Conservation (phyloP, 2,888 invertebrate genomes). For the Drosophila ezoana region DNA sequence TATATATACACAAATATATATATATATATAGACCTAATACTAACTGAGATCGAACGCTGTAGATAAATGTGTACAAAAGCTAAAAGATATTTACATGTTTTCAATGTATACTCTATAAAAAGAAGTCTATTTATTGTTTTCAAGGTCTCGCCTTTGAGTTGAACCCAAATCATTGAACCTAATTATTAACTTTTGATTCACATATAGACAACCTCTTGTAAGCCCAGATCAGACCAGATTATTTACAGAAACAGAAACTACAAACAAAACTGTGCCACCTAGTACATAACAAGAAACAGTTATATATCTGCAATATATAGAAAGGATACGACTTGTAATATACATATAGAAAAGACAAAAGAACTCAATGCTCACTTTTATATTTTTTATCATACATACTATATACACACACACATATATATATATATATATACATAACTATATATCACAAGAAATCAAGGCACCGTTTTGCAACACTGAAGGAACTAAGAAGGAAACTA, state of each 20-base stretch:
- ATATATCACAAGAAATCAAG: constrained; percentile 59
- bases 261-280: constrained; percentile 78
- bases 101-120: constrained; percentile 24
- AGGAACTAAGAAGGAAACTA: constrained; percentile 29
- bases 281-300: constrained; percentile 80
- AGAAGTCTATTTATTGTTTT: constrained; percentile 41
- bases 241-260: constrained; percentile 53
- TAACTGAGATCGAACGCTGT: constrained; percentile 59
- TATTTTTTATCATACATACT: constrained; percentile 78
- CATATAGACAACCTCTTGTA: constrained; percentile 1
- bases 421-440: constrained; percentile 12
- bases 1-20: constrained; percentile 44
- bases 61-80: constrained; percentile 72
- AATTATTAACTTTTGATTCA: background rate
- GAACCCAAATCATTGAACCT: background rate
- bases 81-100: constrained; percentile 38
- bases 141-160: constrained; percentile 63
- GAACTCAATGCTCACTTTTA: constrained; percentile 78
- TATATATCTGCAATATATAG: constrained; percentile 75
- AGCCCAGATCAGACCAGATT: constrained; percentile 46
- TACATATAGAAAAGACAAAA: constrained; percentile 46
- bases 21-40: constrained; percentile 36
- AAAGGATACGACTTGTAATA: constrained; percentile 58
- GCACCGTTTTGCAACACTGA: constrained; percentile 71
- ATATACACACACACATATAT: constrained; percentile 1